Percentiles rank a stretch among this genome's conserved stretches.
phyloP scores from a whole-genome alignment of 2,797 vertebrate species.

The Cirrhinus mrigala region DNA sequence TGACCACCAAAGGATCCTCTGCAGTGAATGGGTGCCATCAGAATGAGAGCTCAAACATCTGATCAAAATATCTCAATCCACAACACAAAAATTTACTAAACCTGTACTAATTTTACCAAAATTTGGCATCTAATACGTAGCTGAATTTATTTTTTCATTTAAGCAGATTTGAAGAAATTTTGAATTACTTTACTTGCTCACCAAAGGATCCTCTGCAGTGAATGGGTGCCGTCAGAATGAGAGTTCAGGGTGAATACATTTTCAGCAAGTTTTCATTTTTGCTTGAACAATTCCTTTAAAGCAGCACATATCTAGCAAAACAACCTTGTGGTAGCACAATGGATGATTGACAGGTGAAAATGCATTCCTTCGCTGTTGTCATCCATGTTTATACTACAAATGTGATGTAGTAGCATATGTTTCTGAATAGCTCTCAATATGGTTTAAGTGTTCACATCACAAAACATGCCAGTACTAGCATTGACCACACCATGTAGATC shows the following conservation, averaged over 20 bases:
- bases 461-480: neutral
- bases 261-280: neutral
- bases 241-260: neutral
- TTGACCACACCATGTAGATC: neutral
- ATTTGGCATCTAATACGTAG: neutral
- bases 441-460: neutral
- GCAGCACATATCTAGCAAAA: neutral
- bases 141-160: neutral
- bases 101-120: neutral
- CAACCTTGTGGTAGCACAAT: neutral
- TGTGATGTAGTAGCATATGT: neutral
- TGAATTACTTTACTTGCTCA: neutral
- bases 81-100: neutral
- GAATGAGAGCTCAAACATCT: too few species aligned
- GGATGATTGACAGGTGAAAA: neutral
- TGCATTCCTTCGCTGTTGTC: too few species aligned
- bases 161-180: neutral
- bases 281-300: neutral
- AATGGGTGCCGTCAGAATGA: neutral
- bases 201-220: neutral
- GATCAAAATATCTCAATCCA: too few species aligned
- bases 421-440: neutral
- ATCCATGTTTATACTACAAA: neutral
- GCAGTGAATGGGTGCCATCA: too few species aligned
- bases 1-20: too few species aligned